Base-by-base conservation (phyloP, 2,797 vertebrate genomes). In the Hippocampus kuda region DNA sequence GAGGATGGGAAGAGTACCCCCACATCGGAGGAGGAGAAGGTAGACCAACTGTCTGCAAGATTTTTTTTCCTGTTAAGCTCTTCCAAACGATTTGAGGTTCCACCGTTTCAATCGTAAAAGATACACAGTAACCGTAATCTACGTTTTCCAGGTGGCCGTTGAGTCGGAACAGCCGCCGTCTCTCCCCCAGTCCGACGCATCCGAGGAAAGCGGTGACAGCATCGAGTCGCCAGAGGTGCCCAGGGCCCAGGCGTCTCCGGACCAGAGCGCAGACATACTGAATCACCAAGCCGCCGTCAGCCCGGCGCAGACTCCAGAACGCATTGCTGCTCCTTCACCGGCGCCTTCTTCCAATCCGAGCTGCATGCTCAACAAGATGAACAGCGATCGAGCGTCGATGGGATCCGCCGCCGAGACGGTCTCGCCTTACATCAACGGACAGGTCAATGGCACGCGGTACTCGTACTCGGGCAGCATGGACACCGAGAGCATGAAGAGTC, bases 401-500 rank as follows among this genome's bases (percentile, higher is more conserved):
- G 74, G 67, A 49, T 73, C 65, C 3, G 75, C 59, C 13, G 13
- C 80, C 15, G 92, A 90, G 20, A 66, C 72, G 0, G 16, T 74
- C 0, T 42, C 72, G 0, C 80, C 72, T 0, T 82, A 80, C 0
- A 60, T 86, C 0, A 77, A 89, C 0, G 83, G 79, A 51, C 79
- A 73, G 2, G 74, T 89, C 27, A 80, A 88, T 67, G 91, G 87
- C 69, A 92, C 93, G n/a, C 87, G 88, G 63, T 79, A 89, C 83
- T 98, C 94, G 0, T 91, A 93, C 59, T 84, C 89, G 0, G 87
- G 91, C 66, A 97, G 93, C 83, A 71, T 91, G 59, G 88, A 82
- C 1, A 94, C 93, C 0, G 95, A 94, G 73, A 94, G 88, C 85
- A 84, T 91, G 88, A 95, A 96, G 15, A 65, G 42, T 81, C 75